Percentiles rank a stretch among this genome's conserved stretches.
Evolutionary conservation across 2,113 vertebrate species (phyloP).

Genomic region (Vulpes lagopus): DNA sequence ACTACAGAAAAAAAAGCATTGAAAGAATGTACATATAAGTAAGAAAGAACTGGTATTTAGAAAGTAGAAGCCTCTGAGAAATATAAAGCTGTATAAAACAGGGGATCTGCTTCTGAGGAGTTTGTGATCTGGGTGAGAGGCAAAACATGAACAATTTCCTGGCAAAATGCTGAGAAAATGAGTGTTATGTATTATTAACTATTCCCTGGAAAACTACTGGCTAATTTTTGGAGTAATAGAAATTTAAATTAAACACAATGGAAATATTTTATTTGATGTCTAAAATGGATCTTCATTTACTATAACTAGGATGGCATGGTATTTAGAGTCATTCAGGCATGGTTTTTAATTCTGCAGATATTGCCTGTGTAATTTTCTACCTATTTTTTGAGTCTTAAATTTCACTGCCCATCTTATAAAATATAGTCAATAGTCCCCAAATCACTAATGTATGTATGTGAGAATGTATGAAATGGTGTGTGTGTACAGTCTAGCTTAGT

Average conservation of each 20-base stretch:
- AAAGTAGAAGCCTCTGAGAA: background rate
- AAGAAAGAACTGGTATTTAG: background rate
- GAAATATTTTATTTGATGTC: background rate
- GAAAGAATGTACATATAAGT: background rate
- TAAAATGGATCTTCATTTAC: background rate
- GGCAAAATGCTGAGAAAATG: background rate
- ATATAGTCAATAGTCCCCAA: background rate
- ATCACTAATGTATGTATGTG: background rate
- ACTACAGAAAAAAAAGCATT: background rate
- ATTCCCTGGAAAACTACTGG: background rate
- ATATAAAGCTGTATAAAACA: background rate
- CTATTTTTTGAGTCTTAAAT: background rate
- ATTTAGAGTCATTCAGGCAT: background rate
- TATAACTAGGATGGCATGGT: background rate
- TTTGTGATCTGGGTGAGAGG: background rate
- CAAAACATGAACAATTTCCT: background rate
- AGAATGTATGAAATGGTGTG: background rate
- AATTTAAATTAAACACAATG: background rate
- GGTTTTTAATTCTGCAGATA: background rate
- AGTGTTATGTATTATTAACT: background rate
- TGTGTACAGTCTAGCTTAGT: background rate
- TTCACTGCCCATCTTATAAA: background rate
- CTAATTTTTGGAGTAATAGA: background rate
- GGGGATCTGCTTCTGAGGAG: background rate
- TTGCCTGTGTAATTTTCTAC: background rate